A percentile compares a stretch with the other conserved stretches of the same genome.
Conservation (phyloP, 2,888 invertebrate genomes). For the Pammene aurita region DNA sequence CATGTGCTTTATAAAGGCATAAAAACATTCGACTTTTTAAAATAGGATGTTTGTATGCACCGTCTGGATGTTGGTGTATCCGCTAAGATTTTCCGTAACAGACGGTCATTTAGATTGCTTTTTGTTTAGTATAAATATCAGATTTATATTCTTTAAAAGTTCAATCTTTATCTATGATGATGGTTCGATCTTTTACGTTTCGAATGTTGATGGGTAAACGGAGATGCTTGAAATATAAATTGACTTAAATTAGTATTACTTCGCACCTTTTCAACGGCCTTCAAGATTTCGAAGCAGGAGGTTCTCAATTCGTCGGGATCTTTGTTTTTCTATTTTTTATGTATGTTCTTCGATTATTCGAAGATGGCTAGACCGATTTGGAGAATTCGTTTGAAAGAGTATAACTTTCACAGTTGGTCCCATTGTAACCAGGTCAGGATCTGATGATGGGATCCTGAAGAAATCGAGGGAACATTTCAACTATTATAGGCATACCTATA, state of each 20-base stretch:
- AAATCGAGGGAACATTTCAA: too few relatives aligned
- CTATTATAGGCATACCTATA: too few relatives aligned
- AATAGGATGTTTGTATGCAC: conserved; percentile 1
- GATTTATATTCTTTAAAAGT: conserved; percentile 19
- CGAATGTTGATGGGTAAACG: neutral
- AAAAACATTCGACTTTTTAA: neutral
- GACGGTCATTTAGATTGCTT: conserved; percentile 23
- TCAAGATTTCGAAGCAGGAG: too few relatives aligned
- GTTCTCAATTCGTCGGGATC: too few relatives aligned
- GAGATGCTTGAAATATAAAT: conserved; percentile 1
- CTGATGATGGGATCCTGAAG: too few relatives aligned
- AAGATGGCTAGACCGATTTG: too few relatives aligned
- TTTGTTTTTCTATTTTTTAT: too few relatives aligned
- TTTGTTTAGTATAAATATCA: conserved; percentile 15
- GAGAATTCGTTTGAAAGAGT: too few relatives aligned
- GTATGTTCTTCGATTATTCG: too few relatives aligned
- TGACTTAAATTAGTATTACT: neutral
- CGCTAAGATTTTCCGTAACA: conserved; percentile 24
- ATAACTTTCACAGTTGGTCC: too few relatives aligned
- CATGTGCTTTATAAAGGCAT: neutral
- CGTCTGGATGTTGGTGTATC: conserved; percentile 19
- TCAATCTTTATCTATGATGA: neutral
- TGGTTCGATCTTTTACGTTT: neutral
- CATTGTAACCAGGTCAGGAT: too few relatives aligned
- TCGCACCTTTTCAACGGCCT: neutral